A percentile compares a stretch with the other conserved stretches of the same genome.
These are phyloP conservation scores for Ceyx erithaca DNA, from an alignment of 2,797 vertebrate species.

Conservation along the genomic window DNA sequence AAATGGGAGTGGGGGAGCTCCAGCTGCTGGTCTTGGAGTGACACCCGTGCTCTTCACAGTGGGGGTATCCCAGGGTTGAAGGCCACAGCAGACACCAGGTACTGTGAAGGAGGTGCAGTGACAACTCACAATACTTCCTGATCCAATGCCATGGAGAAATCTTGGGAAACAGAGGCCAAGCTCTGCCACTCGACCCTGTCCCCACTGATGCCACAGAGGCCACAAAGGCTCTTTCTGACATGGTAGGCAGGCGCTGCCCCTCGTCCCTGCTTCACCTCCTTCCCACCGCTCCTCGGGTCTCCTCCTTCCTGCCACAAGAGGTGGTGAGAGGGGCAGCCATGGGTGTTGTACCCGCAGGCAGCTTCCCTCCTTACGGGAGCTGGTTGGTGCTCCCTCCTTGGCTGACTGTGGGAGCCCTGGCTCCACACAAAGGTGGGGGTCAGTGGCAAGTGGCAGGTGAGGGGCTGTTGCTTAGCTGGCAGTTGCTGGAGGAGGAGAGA, in stretches of 20 bases:
- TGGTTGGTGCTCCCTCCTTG: background rate
- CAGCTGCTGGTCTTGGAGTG: no score
- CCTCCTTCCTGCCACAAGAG: background rate
- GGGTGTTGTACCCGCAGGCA: no score
- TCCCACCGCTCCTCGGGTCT: background rate
- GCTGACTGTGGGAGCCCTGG: background rate
- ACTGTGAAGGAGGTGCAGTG: rapidly evolving
- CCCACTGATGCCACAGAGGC: no score
- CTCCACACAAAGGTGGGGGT: no score
- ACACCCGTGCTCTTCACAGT: no score
- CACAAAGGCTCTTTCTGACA: rapidly evolving
- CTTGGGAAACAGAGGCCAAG: rapidly evolving
- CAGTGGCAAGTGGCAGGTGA: background rate
- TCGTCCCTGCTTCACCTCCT: background rate
- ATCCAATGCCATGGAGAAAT: background rate
- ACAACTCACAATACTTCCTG: background rate
- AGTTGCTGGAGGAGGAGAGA: no score
- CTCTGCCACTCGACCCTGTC: no score
- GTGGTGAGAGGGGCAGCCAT: background rate
- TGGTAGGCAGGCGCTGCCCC: no score
- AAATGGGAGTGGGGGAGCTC: no score
- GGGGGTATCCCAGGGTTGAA: background rate
- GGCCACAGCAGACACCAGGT: background rate
- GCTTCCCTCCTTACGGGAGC: rapidly evolving
- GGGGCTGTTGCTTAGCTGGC: no score